phyloP scores from a whole-genome alignment of 2,797 vertebrate species.

The Labeo calbasu region DNA sequence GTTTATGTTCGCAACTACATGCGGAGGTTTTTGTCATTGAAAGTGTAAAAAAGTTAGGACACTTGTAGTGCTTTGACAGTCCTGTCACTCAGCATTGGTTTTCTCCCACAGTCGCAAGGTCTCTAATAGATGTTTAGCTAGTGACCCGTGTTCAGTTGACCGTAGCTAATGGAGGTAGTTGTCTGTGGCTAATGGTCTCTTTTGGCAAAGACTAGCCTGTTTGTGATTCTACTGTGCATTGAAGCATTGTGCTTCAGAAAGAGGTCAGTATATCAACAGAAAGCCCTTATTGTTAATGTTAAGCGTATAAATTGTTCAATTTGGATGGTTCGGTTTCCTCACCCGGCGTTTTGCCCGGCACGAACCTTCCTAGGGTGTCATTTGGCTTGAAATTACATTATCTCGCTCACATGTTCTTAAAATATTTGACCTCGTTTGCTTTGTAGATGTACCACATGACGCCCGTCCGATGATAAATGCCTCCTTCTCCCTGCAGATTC shows the following conservation, averaged over 20 bases:
- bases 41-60: background rate
- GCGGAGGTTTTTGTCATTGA: background rate
- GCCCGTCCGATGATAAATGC: constrained; percentile 6
- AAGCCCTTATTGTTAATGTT: constrained; percentile 3
- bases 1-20: constrained; percentile 17
- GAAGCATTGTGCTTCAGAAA: constrained; percentile 20
- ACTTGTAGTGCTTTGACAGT: background rate
- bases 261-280: constrained; percentile 7
- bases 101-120: constrained; percentile 25
- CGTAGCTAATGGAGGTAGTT: constrained; percentile 62
- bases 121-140: constrained; percentile 57
- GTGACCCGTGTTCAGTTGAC: constrained; percentile 56
- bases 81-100: constrained; percentile 28
- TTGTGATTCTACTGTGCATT: constrained; percentile 41
- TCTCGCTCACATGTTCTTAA: constrained; percentile 1
- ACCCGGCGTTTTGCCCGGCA: constrained; percentile 6
- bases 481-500: background rate
- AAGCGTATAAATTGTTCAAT: background rate
- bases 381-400: constrained; percentile 7
- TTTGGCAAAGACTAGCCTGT: constrained; percentile 49
- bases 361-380: constrained; percentile 8
- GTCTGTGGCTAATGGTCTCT: constrained; percentile 63
- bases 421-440: background rate
- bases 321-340: constrained; percentile 25
- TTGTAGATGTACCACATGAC: background rate